Conservation (phyloP, 2,113 vertebrate species). For the Gavia stellata region DNA sequence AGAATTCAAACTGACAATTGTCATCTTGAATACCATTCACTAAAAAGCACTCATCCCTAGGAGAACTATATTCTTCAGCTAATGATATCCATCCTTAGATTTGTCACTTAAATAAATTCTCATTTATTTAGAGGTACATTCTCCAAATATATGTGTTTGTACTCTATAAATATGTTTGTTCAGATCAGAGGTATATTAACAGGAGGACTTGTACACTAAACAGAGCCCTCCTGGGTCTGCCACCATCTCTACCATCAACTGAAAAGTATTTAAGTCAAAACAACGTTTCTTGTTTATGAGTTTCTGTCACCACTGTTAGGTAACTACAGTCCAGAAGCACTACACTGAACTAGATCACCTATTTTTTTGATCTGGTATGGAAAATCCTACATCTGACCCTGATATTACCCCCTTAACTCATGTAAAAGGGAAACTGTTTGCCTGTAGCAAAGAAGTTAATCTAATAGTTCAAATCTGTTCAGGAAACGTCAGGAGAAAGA, state of each 20-base stretch:
- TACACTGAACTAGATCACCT: not conserved
- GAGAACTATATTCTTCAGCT: not conserved
- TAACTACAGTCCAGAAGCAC: not conserved
- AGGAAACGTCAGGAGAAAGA: not conserved
- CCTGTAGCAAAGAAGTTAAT: not conserved
- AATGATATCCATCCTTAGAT: not conserved
- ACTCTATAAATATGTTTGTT: not conserved
- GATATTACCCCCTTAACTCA: not conserved
- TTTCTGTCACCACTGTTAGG: not conserved
- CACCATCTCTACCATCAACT: not conserved
- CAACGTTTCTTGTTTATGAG: rapidly evolving
- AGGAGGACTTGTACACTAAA: not conserved
- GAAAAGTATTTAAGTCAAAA: not conserved
- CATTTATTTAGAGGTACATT: not conserved
- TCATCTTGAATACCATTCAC: not conserved
- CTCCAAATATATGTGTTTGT: not conserved
- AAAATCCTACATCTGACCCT: not conserved
- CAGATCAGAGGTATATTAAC: not conserved
- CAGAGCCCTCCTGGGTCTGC: not conserved
- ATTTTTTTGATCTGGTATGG: not conserved
- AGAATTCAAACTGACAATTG: not conserved
- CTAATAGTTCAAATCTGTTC: not conserved
- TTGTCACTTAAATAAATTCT: not conserved
- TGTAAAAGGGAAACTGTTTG: not conserved
- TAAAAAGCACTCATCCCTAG: not conserved